phyloP scores from a whole-genome alignment of 2,797 vertebrate genomes.

The Premnoplex brunnescens region DNA sequence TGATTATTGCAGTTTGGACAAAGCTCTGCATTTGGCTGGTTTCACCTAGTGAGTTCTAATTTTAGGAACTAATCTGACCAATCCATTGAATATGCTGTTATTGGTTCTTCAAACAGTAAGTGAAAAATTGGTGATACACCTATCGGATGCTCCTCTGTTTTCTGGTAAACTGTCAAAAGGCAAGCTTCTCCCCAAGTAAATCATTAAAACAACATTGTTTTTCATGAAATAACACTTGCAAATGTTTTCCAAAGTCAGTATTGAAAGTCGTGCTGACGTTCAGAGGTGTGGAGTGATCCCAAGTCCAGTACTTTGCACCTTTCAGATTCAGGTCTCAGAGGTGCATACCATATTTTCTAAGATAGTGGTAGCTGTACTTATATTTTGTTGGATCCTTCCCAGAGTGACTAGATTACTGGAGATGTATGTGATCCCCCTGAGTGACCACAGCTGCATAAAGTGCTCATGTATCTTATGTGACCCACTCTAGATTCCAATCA shows the following conservation, averaged over 20 bases:
- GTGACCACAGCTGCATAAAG: neutral
- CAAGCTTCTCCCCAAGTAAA: neutral
- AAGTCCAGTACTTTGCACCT: neutral
- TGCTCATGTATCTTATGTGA: neutral
- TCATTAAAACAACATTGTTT: neutral
- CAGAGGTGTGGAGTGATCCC: neutral
- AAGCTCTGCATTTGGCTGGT: conserved; percentile 95
- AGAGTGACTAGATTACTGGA: neutral
- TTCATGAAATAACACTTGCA: neutral
- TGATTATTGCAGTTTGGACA: conserved; percentile 87
- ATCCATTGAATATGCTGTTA: conserved; percentile 95
- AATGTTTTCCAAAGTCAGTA: neutral
- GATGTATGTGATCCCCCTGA: fast-evolving
- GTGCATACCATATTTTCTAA: neutral
- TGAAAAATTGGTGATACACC: neutral
- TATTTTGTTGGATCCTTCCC: neutral
- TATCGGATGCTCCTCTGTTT: neutral
- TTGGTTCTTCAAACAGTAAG: conserved; percentile 92
- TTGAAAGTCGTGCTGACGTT: neutral
- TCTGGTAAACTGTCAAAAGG: neutral
- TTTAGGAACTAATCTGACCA: conserved; percentile 94
- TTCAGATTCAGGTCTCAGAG: neutral
- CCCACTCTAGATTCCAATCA: neutral
- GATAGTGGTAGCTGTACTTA: neutral
- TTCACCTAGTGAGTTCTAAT: conserved; percentile 93